phyloP scores from a whole-genome alignment of 1,140 invertebrate genomes.

The Anastrepha obliqua region DNA sequence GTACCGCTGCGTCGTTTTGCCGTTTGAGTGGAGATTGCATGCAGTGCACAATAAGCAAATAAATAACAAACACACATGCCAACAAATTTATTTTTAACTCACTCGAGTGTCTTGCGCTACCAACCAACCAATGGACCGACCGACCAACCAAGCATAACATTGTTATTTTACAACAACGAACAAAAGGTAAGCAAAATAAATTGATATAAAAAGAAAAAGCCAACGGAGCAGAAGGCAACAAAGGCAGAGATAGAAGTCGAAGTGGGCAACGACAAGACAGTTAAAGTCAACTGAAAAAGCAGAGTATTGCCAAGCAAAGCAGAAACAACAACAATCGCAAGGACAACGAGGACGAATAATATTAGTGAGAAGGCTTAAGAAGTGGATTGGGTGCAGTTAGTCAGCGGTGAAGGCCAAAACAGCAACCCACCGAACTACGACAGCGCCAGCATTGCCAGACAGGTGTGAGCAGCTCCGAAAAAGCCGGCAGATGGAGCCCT shows the following conservation, averaged over 20 bases:
- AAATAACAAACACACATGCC: not conserved
- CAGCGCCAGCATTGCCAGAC: conserved; percentile 7
- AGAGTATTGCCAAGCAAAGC: no score
- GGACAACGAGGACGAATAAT: conserved; percentile 15
- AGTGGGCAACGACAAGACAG: not conserved
- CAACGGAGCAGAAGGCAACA: not conserved
- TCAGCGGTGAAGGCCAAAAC: not conserved
- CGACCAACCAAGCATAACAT: conserved; percentile 52
- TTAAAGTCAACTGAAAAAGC: not conserved
- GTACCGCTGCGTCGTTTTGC: not conserved
- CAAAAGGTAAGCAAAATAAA: not conserved
- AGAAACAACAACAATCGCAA: not conserved
- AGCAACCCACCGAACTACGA: not conserved
- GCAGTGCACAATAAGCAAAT: conserved; percentile 10
- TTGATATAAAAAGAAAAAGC: not conserved
- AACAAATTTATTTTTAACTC: not conserved
- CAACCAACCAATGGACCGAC: not conserved
- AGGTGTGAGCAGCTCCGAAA: not conserved
- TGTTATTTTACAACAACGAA: conserved; percentile 33
- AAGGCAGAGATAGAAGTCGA: not conserved
- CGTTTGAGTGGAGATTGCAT: conserved; percentile 14
- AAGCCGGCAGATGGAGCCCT: not conserved
- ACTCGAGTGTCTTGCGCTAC: not conserved
- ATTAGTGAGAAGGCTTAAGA: not conserved
- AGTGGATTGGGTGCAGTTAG: not conserved